Conservation (phyloP, 2,113 vertebrate species). For the Lates calcarifer region DNA sequence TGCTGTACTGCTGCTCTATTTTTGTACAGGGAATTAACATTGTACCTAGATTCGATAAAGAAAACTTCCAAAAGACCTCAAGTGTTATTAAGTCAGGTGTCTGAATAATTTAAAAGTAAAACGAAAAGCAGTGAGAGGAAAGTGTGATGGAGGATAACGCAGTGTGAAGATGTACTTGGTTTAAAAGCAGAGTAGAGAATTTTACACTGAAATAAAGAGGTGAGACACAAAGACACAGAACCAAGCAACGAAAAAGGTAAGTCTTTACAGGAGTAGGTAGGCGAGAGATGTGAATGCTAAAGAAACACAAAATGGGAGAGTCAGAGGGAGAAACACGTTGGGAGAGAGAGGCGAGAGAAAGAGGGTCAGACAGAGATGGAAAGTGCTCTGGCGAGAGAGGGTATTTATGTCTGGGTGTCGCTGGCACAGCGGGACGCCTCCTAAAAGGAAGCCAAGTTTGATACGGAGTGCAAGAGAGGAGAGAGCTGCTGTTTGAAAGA, state of each 20-base stretch:
- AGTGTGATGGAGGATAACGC: conserved; percentile 49
- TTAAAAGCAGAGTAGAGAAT: conserved; percentile 19
- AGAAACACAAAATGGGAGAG: conserved; percentile 48
- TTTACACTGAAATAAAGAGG: conserved; percentile 29
- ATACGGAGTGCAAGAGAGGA: conserved; percentile 50
- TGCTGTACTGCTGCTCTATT: background rate
- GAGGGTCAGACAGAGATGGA: conserved; percentile 76
- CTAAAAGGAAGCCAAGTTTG: conserved; percentile 70
- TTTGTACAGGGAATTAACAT: background rate
- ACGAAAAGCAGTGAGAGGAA: conserved; percentile 43
- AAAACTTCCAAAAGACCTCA: conserved; percentile 30
- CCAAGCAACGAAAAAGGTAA: conserved; percentile 16
- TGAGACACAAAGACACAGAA: conserved; percentile 51
- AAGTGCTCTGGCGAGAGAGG: conserved; percentile 60
- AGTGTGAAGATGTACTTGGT: conserved; percentile 57
- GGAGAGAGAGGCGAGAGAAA: conserved; percentile 50
- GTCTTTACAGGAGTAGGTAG: conserved; percentile 41
- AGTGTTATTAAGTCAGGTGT: conserved; percentile 49
- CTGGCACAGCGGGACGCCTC: conserved; percentile 66
- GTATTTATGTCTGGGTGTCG: conserved; percentile 78
- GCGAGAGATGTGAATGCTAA: conserved; percentile 47
- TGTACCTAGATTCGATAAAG: conserved; percentile 13
- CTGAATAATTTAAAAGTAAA: conserved; percentile 66
- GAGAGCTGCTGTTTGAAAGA: conserved; percentile 57
- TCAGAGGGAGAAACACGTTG: conserved; percentile 21